Conservation (phyloP, 2,797 vertebrate genomes). For the Chiloscyllium punctatum region DNA sequence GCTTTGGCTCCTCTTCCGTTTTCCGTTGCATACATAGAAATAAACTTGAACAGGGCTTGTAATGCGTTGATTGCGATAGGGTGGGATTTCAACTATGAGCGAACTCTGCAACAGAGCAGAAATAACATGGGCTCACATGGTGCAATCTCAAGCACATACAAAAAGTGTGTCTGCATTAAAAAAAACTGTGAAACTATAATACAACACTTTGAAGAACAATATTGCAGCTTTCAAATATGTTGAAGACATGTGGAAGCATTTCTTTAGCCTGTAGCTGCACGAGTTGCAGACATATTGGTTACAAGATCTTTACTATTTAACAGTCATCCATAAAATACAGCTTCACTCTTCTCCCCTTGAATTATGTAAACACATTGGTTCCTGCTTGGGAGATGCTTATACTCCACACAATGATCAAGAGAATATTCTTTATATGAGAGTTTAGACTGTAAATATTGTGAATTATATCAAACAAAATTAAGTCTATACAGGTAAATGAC, state of each 20-base stretch:
- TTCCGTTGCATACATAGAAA: slow-evolving; percentile 96
- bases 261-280: neutral
- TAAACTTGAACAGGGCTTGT: slow-evolving; percentile 82
- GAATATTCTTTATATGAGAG: neutral
- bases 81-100: slow-evolving; percentile 83
- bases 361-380: neutral
- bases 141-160: neutral
- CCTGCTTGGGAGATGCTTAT: neutral
- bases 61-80: slow-evolving; percentile 88
- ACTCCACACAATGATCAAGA: neutral
- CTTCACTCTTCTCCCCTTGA: neutral
- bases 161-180: neutral
- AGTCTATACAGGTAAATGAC: no score
- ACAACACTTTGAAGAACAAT: neutral
- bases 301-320: neutral
- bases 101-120: slow-evolving; percentile 60
- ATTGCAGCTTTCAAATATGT: neutral
- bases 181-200: neutral
- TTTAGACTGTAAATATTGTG: neutral
- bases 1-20: slow-evolving; percentile 93
- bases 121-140: neutral
- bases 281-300: neutral
- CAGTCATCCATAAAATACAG: neutral
- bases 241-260: neutral
- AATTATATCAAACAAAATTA: no score